Evolutionary conservation across 1,140 invertebrate species (phyloP).

Genomic region (Diachasma alloeum): DNA sequence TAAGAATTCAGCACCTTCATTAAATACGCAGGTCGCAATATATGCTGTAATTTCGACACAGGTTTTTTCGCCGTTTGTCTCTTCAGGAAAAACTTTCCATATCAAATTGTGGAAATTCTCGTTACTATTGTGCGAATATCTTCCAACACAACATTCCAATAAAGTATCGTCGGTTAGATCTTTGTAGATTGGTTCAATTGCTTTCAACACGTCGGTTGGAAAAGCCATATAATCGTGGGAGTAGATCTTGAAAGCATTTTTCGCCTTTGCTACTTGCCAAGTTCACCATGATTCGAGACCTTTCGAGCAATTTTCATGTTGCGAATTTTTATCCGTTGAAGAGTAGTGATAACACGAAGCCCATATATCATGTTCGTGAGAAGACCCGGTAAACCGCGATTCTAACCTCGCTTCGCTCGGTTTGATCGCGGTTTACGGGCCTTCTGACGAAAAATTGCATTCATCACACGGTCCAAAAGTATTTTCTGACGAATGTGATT

Average conservation of each 20-base stretch:
- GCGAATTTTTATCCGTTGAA: constrained; percentile 28
- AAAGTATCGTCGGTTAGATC: constrained; percentile 31
- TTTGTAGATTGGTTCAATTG: constrained; percentile 28
- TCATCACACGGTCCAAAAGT: too few species aligned
- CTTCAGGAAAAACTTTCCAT: constrained; percentile 29
- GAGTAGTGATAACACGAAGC: constrained; percentile 26
- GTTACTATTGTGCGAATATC: constrained; percentile 33
- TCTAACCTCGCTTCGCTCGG: too few species aligned
- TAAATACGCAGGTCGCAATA: too few species aligned
- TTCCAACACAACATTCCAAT: constrained; percentile 30
- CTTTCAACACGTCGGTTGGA: constrained; percentile 15
- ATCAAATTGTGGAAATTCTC: constrained; percentile 36
- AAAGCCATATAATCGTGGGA: constrained; percentile 9
- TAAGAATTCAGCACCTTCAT: too few species aligned
- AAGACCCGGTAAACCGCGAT: too few species aligned
- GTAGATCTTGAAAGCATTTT: neutral
- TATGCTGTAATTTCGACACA: too few species aligned
- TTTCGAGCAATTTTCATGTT: neutral
- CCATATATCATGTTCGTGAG: constrained; percentile 33
- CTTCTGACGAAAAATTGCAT: too few species aligned
- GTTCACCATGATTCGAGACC: constrained; percentile 15
- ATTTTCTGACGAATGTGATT: too few species aligned
- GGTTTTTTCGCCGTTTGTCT: too few species aligned
- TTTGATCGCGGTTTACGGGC: too few species aligned
- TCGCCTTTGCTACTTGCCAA: constrained; percentile 6